Evolutionary conservation across 2,888 invertebrate genomes (phyloP).

Genomic region (Cheilosia soror): DNA sequence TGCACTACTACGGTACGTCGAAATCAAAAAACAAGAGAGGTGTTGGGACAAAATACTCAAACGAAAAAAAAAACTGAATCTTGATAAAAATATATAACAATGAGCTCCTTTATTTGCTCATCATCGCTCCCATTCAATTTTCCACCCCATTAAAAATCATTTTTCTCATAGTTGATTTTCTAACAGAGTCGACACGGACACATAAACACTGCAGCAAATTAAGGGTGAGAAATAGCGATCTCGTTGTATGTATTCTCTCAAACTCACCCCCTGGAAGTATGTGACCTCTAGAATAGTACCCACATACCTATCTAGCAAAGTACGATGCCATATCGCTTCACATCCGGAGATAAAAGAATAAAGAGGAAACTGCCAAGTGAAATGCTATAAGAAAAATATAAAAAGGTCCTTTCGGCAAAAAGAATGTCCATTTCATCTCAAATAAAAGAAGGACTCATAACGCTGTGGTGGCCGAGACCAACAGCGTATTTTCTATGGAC

Average conservation of each 20-base stretch:
- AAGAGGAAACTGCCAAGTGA: constrained; percentile 58
- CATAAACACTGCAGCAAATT: not conserved
- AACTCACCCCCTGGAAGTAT: constrained; percentile 6
- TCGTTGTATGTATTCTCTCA: not conserved
- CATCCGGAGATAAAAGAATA: constrained; percentile 73
- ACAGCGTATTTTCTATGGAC: constrained; percentile 62
- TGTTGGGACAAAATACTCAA: constrained; percentile 30
- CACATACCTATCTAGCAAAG: constrained; percentile 32
- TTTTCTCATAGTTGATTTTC: constrained; percentile 72
- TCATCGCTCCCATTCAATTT: constrained; percentile 79
- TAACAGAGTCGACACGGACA: constrained; percentile 7
- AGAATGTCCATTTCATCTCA: constrained; percentile 62
- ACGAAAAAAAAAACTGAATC: constrained; percentile 70
- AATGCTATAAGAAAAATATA: constrained; percentile 79
- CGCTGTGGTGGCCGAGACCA: constrained; percentile 36
- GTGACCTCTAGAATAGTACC: constrained; percentile 3
- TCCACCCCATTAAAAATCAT: constrained; percentile 78
- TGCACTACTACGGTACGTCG: constrained; percentile 32
- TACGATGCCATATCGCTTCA: constrained; percentile 67
- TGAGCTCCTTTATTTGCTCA: constrained; percentile 78
- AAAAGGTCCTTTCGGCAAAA: constrained; percentile 55
- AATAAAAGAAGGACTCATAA: constrained; percentile 61
- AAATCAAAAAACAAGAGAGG: constrained; percentile 51
- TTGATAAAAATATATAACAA: constrained; percentile 75
- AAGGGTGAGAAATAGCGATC: not conserved